These are phyloP conservation scores for Eospalax fontanierii DNA, from an alignment of 2,797 vertebrate species.

Conservation along the genomic window DNA sequence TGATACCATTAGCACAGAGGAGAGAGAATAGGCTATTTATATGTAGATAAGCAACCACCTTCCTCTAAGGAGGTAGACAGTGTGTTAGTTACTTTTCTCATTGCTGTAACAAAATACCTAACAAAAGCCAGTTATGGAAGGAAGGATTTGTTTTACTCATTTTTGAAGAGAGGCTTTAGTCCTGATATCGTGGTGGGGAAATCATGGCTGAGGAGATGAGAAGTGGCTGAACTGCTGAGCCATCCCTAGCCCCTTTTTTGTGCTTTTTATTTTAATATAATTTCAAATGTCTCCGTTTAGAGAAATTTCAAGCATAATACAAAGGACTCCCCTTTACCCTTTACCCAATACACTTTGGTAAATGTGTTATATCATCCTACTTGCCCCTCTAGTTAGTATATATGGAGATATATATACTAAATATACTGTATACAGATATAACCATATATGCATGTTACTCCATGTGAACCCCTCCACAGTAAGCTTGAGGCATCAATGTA, in stretches of 20 bases:
- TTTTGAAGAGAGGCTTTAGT: too few relatives aligned
- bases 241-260: too few relatives aligned
- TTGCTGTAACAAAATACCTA: too few relatives aligned
- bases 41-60: background rate
- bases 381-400: background rate
- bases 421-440: too few relatives aligned
- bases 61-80: background rate
- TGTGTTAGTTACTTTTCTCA: too few relatives aligned
- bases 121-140: too few relatives aligned
- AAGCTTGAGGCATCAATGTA: background rate
- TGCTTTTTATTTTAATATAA: conserved; percentile 53
- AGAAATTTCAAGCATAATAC: conserved; percentile 23
- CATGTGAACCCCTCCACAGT: conserved; percentile 4
- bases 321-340: background rate
- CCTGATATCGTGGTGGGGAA: too few relatives aligned
- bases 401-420: background rate
- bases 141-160: too few relatives aligned
- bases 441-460: conserved; percentile 7
- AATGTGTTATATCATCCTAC: conserved; percentile 12
- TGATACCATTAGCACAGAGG: background rate
- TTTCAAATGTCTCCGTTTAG: conserved; percentile 44
- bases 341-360: background rate
- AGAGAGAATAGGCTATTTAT: background rate
- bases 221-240: too few relatives aligned
- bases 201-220: too few relatives aligned